Evolutionary conservation across 2,797 vertebrate species (phyloP), one percentile per base, ranked within the genome.

Genomic region (Periophthalmus magnuspinnatus): DNA sequence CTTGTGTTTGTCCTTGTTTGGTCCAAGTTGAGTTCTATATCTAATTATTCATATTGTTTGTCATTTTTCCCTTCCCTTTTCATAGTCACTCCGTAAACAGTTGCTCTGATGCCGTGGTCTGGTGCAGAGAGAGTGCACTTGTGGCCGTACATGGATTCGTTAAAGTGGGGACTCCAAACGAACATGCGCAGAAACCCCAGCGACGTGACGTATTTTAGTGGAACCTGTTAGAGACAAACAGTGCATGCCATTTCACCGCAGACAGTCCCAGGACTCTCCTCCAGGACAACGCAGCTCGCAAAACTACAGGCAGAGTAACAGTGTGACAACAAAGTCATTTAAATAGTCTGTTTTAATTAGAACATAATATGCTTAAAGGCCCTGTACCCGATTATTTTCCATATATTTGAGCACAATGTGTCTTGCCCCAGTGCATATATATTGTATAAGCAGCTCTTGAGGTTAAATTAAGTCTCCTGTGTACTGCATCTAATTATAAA

Each of bases 161-260:
- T 86, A 86, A 81, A 76, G 82, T 70, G 77, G 77, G 90, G 87
- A 91, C 89, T 90, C 92, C 89, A 77, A 82, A 88, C 90, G 91
- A 22, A 32, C 55, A 57, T 57, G 55, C 55, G 24, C 22, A 57
- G 55, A 88, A 90, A 91, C 89, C 87, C 91, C 88, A 86, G 11
- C 6, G 55, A 57, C 24, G 22, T 32, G 24, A 32, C 24, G 55
- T 57, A 28, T 64, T 50, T 28, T n/a, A 32, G 63, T 50, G 47
- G 63, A 28, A 65, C 63, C 63, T 50, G 63, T 65, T 33, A 63
- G 81, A 79, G 67, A 68, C 52, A 69, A 91, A 91, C 90, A 90
- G 90, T 90, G 91, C 91, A 91, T 92, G 91, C 91, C 91, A 90
- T 90, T 91, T 88, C 65, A 81, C 21, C 34, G 38, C 38, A 24